Percentiles rank a stretch among this genome's conserved stretches.
phyloP scores from a whole-genome alignment of 2,797 vertebrate genomes.

The Eulemur mongoz region DNA sequence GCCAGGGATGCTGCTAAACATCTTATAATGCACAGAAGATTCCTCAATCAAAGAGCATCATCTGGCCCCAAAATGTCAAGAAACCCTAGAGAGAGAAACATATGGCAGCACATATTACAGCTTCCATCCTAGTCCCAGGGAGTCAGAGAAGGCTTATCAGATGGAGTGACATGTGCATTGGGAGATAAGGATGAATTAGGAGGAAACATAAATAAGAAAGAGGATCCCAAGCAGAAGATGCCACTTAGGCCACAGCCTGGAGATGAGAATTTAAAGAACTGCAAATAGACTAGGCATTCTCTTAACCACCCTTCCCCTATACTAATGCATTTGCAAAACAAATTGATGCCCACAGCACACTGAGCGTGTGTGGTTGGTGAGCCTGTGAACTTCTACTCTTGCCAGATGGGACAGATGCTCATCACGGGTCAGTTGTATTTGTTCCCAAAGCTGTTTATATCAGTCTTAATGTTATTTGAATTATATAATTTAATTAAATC shows the following conservation, averaged over 20 bases:
- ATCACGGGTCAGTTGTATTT: background rate
- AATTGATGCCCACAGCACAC: background rate
- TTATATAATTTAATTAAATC: background rate
- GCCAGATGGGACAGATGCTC: background rate
- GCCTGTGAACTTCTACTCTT: background rate
- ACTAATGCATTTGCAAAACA: background rate
- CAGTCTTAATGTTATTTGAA: background rate
- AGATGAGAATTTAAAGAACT: background rate
- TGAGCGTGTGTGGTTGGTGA: background rate
- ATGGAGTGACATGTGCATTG: background rate
- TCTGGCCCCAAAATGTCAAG: background rate
- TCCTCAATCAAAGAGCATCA: background rate
- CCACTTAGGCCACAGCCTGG: background rate
- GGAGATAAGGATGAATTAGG: background rate
- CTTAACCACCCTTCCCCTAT: background rate
- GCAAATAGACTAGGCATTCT: background rate
- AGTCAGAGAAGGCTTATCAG: background rate
- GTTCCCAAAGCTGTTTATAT: background rate
- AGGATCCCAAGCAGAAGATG: constrained; percentile 11
- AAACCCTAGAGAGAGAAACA: background rate
- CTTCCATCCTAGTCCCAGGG: background rate
- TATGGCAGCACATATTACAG: background rate
- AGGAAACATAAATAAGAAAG: background rate
- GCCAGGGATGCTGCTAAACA: background rate
- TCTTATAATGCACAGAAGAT: background rate